Evolutionary conservation across 2,888 invertebrate genomes (phyloP), one percentile per base, ranked within the genome.

Genomic region (Ernsta delagoae): DNA sequence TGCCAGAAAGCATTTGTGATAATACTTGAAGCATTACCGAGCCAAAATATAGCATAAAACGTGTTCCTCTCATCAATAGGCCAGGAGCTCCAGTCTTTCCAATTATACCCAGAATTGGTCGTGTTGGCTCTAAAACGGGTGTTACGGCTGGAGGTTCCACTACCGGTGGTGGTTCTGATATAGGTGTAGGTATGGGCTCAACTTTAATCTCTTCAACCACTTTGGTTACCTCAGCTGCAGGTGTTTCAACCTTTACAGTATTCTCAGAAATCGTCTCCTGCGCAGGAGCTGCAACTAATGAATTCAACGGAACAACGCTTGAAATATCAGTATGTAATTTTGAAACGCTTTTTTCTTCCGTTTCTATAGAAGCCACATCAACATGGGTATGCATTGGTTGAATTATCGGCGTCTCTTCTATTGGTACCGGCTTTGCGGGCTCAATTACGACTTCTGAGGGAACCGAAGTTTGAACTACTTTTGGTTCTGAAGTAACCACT

Each of bases 11-110:
- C 65, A 90, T 81, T 70, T 87, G 83, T 8, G 86, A 81, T 73
- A 92, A 71, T 11, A 88, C 76, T 71, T 87, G 83, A 36, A 90
- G 75, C 57, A 92, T 79, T 53, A 88, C 79, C 12, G 87, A 87
- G n/a, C 90, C 88, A 41, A 85, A 85, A 68, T 86, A 84, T 53
- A 88, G 73, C 16, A 85, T 87, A 50, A 85, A 78, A 57, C 80
- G 81, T 7, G 86, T 83, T 16, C 87, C 83, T 72, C 81, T 79
- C 5, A 76, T 73, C 4, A 82, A 71, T 36, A 79, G 72, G 68
- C 77, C 77, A 5, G 75, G 74, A n/a, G 74, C 70, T 60, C 65
- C 64, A 45, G 65, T 59, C 61, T 70, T 63, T 16, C 16, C 12
- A 16, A 12, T 8, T 50, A 50, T 50, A 31, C 60, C 61, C 60